Percentiles rank a stretch among this genome's conserved stretches.
phyloP scores from a whole-genome alignment of 2,113 vertebrate species.

The Zosterops japonicus region DNA sequence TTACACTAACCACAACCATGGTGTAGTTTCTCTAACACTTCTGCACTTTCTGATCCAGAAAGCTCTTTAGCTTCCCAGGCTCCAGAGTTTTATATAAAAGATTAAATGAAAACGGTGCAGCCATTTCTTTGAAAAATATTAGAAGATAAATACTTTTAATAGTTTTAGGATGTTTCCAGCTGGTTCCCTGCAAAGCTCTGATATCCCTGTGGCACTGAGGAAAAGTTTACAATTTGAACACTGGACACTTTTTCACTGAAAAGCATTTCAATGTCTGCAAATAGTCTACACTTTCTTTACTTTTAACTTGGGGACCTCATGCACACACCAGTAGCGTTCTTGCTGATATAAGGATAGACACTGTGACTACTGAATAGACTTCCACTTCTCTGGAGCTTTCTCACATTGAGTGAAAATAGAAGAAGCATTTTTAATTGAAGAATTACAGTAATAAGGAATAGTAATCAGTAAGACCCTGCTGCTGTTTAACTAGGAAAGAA shows the following conservation, averaged over 20 bases:
- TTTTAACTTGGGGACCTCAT: neutral
- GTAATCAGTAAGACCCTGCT: neutral
- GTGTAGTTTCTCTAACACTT: neutral
- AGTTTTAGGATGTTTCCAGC: neutral
- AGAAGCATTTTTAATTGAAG: neutral
- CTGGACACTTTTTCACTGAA: neutral
- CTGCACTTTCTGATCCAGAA: neutral
- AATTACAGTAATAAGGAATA: neutral
- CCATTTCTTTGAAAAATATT: neutral
- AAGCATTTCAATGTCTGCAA: neutral
- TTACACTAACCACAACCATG: accelerated
- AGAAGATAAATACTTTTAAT: neutral
- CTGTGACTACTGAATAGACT: neutral
- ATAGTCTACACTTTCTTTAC: neutral
- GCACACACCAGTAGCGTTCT: neutral
- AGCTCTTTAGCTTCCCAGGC: neutral
- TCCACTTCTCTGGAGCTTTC: neutral
- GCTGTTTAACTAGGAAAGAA: neutral
- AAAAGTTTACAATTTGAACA: neutral
- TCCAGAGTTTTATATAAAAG: neutral
- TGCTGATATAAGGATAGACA: neutral
- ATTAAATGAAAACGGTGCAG: neutral
- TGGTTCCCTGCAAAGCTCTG: neutral
- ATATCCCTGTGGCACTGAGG: neutral
- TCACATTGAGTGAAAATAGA: neutral